Percentiles rank a stretch among this genome's conserved stretches.
These are phyloP conservation scores for Propithecus coquereli DNA, from an alignment of 2,113 vertebrate genomes.

Conservation along the genomic window DNA sequence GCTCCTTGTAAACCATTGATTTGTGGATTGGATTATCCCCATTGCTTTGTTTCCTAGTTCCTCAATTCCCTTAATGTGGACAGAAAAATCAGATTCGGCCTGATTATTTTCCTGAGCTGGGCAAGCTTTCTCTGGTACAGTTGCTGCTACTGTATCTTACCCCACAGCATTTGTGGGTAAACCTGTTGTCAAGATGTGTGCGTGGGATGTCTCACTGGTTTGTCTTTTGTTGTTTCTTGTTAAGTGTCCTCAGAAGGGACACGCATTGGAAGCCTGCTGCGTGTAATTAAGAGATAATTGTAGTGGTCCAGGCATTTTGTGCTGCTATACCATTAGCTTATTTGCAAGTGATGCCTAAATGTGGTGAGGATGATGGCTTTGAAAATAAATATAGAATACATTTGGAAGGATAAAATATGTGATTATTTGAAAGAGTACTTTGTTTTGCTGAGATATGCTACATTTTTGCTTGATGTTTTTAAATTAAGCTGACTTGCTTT, in stretches of 20 bases:
- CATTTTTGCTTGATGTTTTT: slow-evolving; percentile 47
- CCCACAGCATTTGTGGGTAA: slow-evolving; percentile 19
- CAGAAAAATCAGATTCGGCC: background rate
- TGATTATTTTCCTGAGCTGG: background rate
- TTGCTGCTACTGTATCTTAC: background rate
- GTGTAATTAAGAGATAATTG: slow-evolving; percentile 69
- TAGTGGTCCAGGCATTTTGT: slow-evolving; percentile 25
- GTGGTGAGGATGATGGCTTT: slow-evolving; percentile 14
- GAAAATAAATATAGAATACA: slow-evolving; percentile 56
- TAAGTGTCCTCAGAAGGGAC: slow-evolving; percentile 53
- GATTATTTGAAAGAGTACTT: slow-evolving; percentile 42
- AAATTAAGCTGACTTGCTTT: slow-evolving; percentile 52
- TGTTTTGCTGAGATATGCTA: slow-evolving; percentile 40
- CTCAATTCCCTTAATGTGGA: background rate
- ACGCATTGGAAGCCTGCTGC: slow-evolving; percentile 33
- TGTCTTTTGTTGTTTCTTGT: slow-evolving; percentile 59
- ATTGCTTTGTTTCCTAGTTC: background rate
- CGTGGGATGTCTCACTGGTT: slow-evolving; percentile 20
- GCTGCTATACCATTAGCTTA: slow-evolving; percentile 62
- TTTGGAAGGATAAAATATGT: slow-evolving; percentile 48
- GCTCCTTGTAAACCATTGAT: background rate
- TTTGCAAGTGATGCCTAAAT: slow-evolving; percentile 59
- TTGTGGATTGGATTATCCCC: background rate
- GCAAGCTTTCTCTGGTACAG: background rate
- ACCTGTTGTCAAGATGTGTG: slow-evolving; percentile 32